Percentiles rank a stretch among this genome's conserved stretches.
Evolutionary conservation across 2,888 invertebrate species (phyloP).

Genomic region (Cosmia trapezina): DNA sequence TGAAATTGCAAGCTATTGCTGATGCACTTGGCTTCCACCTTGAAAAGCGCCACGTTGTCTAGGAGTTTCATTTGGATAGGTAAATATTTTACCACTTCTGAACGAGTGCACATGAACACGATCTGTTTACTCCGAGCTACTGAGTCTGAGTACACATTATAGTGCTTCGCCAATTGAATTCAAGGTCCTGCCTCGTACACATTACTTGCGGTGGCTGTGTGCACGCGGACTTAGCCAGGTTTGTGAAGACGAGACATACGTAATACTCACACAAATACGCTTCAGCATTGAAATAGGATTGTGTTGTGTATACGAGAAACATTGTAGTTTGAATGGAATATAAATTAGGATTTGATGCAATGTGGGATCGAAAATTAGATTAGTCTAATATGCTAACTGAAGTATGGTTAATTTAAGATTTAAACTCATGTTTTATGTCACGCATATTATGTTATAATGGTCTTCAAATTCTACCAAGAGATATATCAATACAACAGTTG

Average conservation of each 20-base stretch:
- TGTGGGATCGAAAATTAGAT: conserved; percentile 6
- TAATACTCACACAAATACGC: conserved; percentile 20
- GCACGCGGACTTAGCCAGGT: conserved; percentile 28
- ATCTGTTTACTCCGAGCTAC: conserved; percentile 48
- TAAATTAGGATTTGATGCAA: conserved; percentile 33
- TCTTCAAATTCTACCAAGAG: background rate
- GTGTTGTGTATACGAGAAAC: conserved; percentile 17
- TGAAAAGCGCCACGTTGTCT: background rate
- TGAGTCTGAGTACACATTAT: conserved; percentile 41
- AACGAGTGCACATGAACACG: conserved; percentile 52
- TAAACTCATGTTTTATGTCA: background rate
- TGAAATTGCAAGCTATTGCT: background rate
- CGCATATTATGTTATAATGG: background rate
- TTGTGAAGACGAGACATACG: conserved; percentile 4
- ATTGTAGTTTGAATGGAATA: conserved; percentile 25
- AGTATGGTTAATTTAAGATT: too few relatives aligned
- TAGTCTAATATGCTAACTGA: background rate
- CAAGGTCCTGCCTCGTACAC: conserved; percentile 48
- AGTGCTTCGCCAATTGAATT: conserved; percentile 52
- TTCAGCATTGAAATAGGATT: conserved; percentile 36
- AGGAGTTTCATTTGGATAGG: conserved; percentile 10
- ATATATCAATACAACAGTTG: background rate
- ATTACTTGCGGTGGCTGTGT: conserved; percentile 42
- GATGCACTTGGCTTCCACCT: background rate
- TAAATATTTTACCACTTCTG: conserved; percentile 42